Base-by-base conservation (phyloP, 2,113 vertebrate species). In the Nothobranchius furzeri region DNA sequence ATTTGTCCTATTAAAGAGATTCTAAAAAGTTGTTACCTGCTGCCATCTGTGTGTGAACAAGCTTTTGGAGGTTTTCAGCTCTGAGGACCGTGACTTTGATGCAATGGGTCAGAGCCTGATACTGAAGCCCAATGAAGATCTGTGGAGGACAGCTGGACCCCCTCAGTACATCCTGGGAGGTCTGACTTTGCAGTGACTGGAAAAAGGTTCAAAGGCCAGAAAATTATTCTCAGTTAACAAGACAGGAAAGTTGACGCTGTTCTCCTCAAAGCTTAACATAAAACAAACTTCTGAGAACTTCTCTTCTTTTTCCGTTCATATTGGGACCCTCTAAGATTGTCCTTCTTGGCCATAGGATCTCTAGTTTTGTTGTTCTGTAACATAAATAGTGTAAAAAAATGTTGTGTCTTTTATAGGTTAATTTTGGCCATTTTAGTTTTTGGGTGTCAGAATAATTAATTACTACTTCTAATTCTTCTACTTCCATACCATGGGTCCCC, bases 81-180 rank as follows among this genome's bases (percentile, higher is more conserved):
- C 87, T 92, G 65, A 87, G 73, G 30, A 94, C 79, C 20, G 87
- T 83, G 61, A 89, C 90, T 85, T 92, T 93, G 80, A 94, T 87
- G 12, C 82, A 73, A 45, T 87, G 75, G 3, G 89, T 78, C 48
- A 49, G 51, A 3, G 84, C 64, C 71, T 93, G 93, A 78, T 90
- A 90, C 72, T 91, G 92, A 20, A 94, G 91, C 50, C 88, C 82
- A 60, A 93, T 84, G 57, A 93, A 90, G 72, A 85, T 57, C 20
- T 75, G 74, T 45, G 76, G 67, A 13, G 70, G 53, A 1, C 64
- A 74, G 20, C 74, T 65, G 13, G 55, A 52, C 49, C 35, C 3
- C 0, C 63, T 4, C 36, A 15, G 9, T 10, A 35, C 25, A 58
- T 87, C 36, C 1, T 72, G 87, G 72, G 50, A 51, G 5, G 79